Evolutionary conservation across 2,113 vertebrate species (phyloP).

Genomic region (Varanus komodoensis): DNA sequence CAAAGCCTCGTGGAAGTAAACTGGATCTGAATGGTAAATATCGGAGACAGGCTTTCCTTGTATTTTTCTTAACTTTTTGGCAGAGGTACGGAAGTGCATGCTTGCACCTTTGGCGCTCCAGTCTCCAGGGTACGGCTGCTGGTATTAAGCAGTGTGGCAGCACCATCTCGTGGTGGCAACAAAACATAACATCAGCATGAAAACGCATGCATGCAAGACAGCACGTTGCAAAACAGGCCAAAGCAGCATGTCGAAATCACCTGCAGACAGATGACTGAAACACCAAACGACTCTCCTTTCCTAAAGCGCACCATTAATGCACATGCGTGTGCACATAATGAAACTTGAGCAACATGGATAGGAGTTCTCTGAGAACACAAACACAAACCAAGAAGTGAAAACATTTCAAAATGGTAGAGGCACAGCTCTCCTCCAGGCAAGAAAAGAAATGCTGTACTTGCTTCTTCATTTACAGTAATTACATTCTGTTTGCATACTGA

Average conservation of each 20-base stretch:
- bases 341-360: not conserved
- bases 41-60: not conserved
- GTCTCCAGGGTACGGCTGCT: not conserved
- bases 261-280: not conserved
- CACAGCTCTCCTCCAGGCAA: no score
- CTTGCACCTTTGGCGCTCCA: not conserved
- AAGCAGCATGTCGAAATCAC: not conserved
- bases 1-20: not conserved
- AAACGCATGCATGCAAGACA: not conserved
- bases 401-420: not conserved
- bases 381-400: not conserved
- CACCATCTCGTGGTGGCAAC: conserved; percentile 75
- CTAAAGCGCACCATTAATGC: not conserved
- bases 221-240: not conserved
- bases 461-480: not conserved
- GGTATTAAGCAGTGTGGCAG: conserved; percentile 52
- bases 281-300: not conserved
- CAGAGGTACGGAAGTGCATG: not conserved
- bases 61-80: not conserved
- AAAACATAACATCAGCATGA: not conserved
- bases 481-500: not conserved
- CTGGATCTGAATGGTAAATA: not conserved
- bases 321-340: not conserved
- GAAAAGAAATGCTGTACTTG: not conserved
- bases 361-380: not conserved